Percentiles rank a stretch among this genome's conserved stretches.
These are phyloP conservation scores for Ictalurus furcatus DNA, from an alignment of 2,113 vertebrate species.

Conservation along the genomic window DNA sequence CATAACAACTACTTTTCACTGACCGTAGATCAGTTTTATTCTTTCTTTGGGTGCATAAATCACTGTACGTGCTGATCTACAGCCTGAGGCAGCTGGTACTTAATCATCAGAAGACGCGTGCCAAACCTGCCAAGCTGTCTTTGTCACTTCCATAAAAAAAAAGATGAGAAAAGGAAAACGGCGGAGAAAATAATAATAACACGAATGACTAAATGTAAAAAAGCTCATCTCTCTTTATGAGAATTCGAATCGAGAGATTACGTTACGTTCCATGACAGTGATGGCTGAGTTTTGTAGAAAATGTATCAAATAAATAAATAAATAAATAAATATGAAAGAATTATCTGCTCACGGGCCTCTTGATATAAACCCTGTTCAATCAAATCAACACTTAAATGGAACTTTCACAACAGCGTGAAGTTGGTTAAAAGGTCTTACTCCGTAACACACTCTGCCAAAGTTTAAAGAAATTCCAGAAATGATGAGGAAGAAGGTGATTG, in stretches of 20 bases:
- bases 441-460: too few species aligned
- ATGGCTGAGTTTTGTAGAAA: background rate
- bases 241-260: slow-evolving; percentile 76
- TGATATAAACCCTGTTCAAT: background rate
- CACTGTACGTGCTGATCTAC: background rate
- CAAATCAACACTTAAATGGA: too few species aligned
- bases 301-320: background rate
- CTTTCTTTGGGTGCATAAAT: background rate
- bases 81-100: background rate
- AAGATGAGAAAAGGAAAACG: slow-evolving; percentile 57
- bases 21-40: background rate
- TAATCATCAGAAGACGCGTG: slow-evolving; percentile 5
- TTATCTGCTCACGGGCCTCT: background rate
- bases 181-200: slow-evolving; percentile 71
- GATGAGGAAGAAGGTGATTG: too few species aligned
- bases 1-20: background rate
- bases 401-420: too few species aligned
- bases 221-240: slow-evolving; percentile 72
- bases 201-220: slow-evolving; percentile 68
- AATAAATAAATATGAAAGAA: too few species aligned
- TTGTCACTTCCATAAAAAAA: slow-evolving; percentile 21
- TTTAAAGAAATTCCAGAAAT: too few species aligned
- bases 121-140: background rate
- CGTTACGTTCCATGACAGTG: background rate
- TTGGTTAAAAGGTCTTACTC: too few species aligned